Conservation (phyloP, 2,113 vertebrate species). For the Chaetorhynchus papuensis region DNA sequence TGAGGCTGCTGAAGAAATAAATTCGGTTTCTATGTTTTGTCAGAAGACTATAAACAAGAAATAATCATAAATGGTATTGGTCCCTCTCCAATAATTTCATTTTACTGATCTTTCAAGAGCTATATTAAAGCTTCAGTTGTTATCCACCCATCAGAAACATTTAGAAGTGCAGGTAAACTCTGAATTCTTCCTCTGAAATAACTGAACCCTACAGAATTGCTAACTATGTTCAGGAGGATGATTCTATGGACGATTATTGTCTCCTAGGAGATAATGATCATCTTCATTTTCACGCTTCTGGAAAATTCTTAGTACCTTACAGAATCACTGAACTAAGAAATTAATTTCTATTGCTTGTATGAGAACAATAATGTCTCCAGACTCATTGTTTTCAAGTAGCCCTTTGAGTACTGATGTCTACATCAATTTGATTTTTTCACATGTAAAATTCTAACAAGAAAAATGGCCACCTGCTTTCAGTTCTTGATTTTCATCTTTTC, state of each 20-base stretch:
- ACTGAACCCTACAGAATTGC: neutral
- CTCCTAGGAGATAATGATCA: neutral
- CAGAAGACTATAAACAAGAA: neutral
- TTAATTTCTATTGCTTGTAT: neutral
- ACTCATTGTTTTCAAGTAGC: neutral
- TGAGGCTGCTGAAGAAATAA: neutral
- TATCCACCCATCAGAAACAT: neutral
- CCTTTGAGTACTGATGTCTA: neutral
- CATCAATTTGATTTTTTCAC: neutral
- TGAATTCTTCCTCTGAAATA: neutral
- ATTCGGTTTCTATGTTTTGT: neutral
- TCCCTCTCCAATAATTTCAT: neutral
- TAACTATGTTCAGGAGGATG: neutral
- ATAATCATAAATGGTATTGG: neutral
- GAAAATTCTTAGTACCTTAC: neutral
- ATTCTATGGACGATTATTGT: neutral
- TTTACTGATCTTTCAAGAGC: neutral
- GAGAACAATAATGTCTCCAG: neutral
- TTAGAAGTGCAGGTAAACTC: neutral
- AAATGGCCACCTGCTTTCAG: neutral
- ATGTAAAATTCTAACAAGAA: neutral
- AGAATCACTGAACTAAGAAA: neutral
- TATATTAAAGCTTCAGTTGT: neutral
- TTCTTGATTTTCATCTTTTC: neutral
- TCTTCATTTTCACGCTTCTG: neutral